Percentiles rank a stretch among this genome's conserved stretches.
phyloP scores from a whole-genome alignment of 2,888 invertebrate species.

The Antitype chi region DNA sequence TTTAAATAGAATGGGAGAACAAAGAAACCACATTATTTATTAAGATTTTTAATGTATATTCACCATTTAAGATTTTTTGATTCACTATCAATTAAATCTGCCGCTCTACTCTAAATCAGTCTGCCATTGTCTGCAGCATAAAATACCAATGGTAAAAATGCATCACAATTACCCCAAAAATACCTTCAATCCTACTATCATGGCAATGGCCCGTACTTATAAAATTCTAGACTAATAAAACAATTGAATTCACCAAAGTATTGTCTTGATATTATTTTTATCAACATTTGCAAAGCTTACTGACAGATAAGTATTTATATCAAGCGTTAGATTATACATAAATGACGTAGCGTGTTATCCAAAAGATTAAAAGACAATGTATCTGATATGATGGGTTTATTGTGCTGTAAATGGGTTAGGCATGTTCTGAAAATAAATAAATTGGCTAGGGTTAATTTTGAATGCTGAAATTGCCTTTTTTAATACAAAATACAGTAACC shows the following conservation, averaged over 20 bases:
- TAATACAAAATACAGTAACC: background rate
- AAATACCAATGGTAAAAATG: background rate
- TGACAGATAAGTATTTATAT: constrained; percentile 55
- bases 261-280: constrained; percentile 59
- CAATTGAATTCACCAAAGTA: constrained; percentile 12
- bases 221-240: background rate
- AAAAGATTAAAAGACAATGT: constrained; percentile 52
- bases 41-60: background rate
- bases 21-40: background rate
- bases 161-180: background rate
- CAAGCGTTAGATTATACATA: constrained; percentile 30
- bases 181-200: background rate
- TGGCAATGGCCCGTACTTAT: background rate
- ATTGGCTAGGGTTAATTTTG: background rate
- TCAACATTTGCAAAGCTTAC: constrained; percentile 36
- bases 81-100: background rate
- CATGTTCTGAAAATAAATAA: constrained; percentile 26
- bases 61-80: background rate
- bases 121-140: background rate
- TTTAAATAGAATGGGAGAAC: background rate
- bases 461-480: background rate
- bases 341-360: constrained; percentile 41
- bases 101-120: background rate
- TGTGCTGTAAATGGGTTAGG: constrained; percentile 40
- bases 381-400: constrained; percentile 51